Evolutionary conservation across 2,113 vertebrate species (phyloP).

Genomic region (Psephotus haematonotus): DNA sequence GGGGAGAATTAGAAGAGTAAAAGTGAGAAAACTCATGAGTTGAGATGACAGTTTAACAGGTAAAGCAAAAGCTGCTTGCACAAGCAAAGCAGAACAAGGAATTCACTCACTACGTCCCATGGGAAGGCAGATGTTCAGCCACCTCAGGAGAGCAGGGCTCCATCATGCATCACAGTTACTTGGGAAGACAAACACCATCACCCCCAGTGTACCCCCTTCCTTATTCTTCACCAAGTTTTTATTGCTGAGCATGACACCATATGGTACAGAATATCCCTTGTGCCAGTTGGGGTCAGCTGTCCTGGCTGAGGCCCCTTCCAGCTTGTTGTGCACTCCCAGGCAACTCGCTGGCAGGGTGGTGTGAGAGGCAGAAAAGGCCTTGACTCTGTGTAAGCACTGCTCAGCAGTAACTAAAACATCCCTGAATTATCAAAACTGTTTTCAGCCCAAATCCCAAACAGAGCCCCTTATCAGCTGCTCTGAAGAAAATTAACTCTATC

Average conservation of each 20-base stretch:
- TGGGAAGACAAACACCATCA: neutral
- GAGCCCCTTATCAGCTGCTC: neutral
- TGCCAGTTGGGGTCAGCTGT: neutral
- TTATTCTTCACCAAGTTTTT: neutral
- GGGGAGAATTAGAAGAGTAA: neutral
- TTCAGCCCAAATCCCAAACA: neutral
- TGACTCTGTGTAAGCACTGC: neutral
- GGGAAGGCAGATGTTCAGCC: neutral
- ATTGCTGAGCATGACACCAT: neutral
- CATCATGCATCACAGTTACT: neutral
- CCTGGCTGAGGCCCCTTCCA: neutral
- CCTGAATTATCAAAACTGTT: neutral
- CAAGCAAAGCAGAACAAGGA: neutral
- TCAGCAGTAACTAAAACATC: neutral
- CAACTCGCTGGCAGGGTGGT: neutral
- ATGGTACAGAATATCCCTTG: neutral
- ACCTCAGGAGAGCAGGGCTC: neutral
- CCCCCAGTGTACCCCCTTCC: neutral
- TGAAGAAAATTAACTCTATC: neutral
- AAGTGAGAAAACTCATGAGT: neutral
- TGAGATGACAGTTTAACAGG: neutral
- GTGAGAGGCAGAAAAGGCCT: neutral
- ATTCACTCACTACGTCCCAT: rapidly evolving
- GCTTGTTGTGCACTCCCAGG: no score
- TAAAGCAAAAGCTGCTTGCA: neutral